Evolutionary conservation across 2,113 vertebrate species (phyloP), one percentile per base, ranked within the genome.

Genomic region (Rhinopithecus roxellana): DNA sequence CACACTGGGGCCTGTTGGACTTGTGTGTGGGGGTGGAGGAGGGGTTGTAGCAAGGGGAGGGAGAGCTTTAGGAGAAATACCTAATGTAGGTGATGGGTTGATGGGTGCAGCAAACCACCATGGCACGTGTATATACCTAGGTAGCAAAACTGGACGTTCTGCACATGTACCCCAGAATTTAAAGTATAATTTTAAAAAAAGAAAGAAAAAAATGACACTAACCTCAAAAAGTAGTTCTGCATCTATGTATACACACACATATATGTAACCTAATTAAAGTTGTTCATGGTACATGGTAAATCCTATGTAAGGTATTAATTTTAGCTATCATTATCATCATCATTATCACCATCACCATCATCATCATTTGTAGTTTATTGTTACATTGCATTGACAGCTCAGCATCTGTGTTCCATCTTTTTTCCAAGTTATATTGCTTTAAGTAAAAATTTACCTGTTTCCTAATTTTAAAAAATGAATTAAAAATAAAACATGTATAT

Each of bases 401-500:
- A 67, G 5, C 14, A 67, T 35, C 45, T 96, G 32, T 38, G 3
- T 40, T 61, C 5, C 27, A 61, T 87, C 18, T 90, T 80, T 17
- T 64, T 92, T 95, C 55, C 43, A 81, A 50, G 27, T 17, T 87
- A 61, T 8, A 72, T n/a, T 89, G 14, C 6, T 70, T 61, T 59
- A 85, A 84, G 20, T 38, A 82, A 93, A 18, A 87, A 75, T 38
- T 87, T 89, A 38, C 8, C 25, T 82, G 18, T 75, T 69, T 12
- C 35, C 6, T 87, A 94, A 59, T 69, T 80, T 48, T 90, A 94
- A 92, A 85, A 85, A 45, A 69, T 52, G 77, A 87, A 93, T 18
- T 72, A 83, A 67, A 92, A 89, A 25, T 43, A 93, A 83, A 55
- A 17, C 0, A 43, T 70, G 38, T 75, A 85, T 85, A 72, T 0